Evolutionary conservation across 2,888 invertebrate species (phyloP).

Genomic region (Athetis lepigone): DNA sequence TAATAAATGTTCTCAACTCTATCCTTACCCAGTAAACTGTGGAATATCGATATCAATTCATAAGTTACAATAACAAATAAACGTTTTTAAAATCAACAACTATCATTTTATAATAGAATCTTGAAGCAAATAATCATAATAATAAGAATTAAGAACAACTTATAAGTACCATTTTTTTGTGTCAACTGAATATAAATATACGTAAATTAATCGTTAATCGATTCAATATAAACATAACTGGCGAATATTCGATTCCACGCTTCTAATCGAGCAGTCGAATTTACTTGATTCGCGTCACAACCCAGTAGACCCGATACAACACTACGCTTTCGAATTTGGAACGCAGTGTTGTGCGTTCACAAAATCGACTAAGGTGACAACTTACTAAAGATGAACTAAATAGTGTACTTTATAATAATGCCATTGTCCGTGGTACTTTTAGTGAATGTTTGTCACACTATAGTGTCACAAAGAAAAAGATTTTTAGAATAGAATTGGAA

Average conservation of each 20-base stretch:
- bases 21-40: constrained; percentile 54
- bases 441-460: constrained; percentile 49
- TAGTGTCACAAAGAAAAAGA: constrained; percentile 43
- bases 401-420: constrained; percentile 35
- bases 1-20: constrained; percentile 43
- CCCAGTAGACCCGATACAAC: constrained; percentile 64
- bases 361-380: constrained; percentile 60
- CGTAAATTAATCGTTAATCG: constrained; percentile 59
- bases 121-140: constrained; percentile 66
- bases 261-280: constrained; percentile 56
- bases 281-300: constrained; percentile 60
- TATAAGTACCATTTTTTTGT: constrained; percentile 66
- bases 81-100: constrained; percentile 61
- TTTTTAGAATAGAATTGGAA: constrained; percentile 53
- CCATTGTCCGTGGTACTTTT: constrained; percentile 31
- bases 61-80: constrained; percentile 62
- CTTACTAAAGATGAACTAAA: constrained; percentile 56
- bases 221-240: constrained; percentile 60
- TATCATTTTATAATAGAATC: constrained; percentile 65
- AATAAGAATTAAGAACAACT: constrained; percentile 67
- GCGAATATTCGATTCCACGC: constrained; percentile 57
- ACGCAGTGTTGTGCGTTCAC: constrained; percentile 54
- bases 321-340: constrained; percentile 52
- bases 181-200: constrained; percentile 63
- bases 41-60: constrained; percentile 57